Base-by-base conservation (phyloP, 1,140 invertebrate genomes). In the Formica selysi region DNA sequence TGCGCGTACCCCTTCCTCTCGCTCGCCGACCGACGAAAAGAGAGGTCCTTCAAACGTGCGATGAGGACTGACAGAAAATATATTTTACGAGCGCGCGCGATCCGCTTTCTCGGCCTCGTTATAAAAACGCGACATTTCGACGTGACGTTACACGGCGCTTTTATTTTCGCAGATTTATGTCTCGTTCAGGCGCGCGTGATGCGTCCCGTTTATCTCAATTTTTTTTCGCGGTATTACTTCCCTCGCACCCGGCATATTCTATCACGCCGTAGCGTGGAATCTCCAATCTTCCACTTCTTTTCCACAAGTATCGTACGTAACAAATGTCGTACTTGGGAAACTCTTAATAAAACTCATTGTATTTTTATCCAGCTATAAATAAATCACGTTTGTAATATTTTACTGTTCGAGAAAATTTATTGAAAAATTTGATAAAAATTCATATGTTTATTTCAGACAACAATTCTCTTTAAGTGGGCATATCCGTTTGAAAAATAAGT, bases 51-150 rank as follows among this genome's bases (percentile, higher is more conserved):
- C 78, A 5, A 5, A 71, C 44, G 64, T 3, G 36, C 51, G 65
- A 71, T 13, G 26, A 22, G 13, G 54, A 38, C 68, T 57, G 68
- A 74, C 79, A 32, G 79, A 57, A 61, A 73, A 83, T 61, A 81
- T 54, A 73, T 81, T 73, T 81, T 61, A 73, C 16, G 16, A 4
- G 48, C 3, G 48, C 16, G 57, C 13, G 65, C 36, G 19, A 71
- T 73, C 26, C 26, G 54, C 41, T 32, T 62, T 48, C 68, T 36
- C 79, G 54, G 26, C 4, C 44, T 62, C 54, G 79, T 36, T 32
- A n/a, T 26, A 81, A 81, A 81, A 81, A 61, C 51, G 51, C 26
- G 67, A 73, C 67, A 73, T 81, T 61, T 71, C 67, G 79, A 81
- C 68, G 68, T 61, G 68, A 83, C 41, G 68, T 59, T 61, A 61